Evolutionary conservation across 2,797 vertebrate species (phyloP), one percentile per base, ranked within the genome.

Genomic region (Takifugu ocellatus): DNA sequence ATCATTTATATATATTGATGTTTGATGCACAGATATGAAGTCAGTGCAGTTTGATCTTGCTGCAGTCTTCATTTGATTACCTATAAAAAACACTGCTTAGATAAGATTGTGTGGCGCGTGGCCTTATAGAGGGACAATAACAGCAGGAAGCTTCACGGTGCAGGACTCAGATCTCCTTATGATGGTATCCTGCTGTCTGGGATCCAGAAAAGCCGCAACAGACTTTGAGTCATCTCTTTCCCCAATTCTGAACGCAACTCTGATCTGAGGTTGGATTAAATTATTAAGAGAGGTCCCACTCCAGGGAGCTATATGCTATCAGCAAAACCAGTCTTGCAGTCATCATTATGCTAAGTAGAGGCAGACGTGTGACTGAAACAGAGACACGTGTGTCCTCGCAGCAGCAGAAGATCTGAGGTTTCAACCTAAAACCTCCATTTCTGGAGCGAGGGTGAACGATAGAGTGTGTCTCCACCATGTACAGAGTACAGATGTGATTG

Each of bases 361-460:
- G 56, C 50, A 65, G 72, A 83, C 51, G 64, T 64, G 11, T 61
- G 63, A 74, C 74, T 84, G 63, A 77, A 82, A 84, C 57, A 57
- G 55, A 70, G 47, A 53, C 61, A 63, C 65, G 68, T 66, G 74
- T 78, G 52, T 51, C 46, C 58, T 57, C 49, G 42, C 57, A 63
- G 69, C 66, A 63, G 68, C 72, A 68, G 65, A 58, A 39, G 49
- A 71, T 58, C 25, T 36, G 67, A 61, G 63, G 82, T 78, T 80
- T 71, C 60, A 79, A 79, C 58, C 25, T 81, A 79, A 57, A 70
- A 64, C 54, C 48, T 70, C 68, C 73, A 78, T 79, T 81, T 77
- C 80, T 66, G 29, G 21, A 59, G 29, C 69, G 63, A 61, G 55
- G 21, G 17, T 25, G 55, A 31, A 50, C 33, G 31, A 14, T 2